Conservation (phyloP, 2,113 vertebrate genomes). For the Syngnathus typhle region DNA sequence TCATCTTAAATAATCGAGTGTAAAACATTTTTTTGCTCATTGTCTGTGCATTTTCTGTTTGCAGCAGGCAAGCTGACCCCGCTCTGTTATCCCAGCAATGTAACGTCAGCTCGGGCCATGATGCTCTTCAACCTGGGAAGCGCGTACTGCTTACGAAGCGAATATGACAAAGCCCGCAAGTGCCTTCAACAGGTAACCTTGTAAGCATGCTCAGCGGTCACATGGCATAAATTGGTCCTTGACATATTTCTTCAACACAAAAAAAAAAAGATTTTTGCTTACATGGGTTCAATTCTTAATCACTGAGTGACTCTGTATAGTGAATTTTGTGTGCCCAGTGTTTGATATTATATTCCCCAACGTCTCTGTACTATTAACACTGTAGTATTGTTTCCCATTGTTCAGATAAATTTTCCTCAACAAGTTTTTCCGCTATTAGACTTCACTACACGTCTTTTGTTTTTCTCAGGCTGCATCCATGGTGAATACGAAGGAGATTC, state of each 20-base stretch:
- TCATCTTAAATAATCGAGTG: background rate
- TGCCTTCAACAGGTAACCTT: constrained; percentile 91
- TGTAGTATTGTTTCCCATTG: background rate
- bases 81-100: constrained; percentile 90
- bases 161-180: constrained; percentile 96
- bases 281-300: background rate
- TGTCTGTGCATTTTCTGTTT: background rate
- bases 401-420: background rate
- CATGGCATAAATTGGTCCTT: background rate
- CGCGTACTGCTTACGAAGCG: constrained; percentile 92
- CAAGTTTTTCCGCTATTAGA: background rate
- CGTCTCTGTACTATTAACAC: background rate
- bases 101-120: constrained; percentile 89
- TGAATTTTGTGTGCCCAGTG: background rate
- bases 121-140: constrained; percentile 98
- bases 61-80: constrained; percentile 90
- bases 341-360: background rate
- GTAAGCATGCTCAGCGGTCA: background rate
- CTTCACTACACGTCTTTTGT: background rate
- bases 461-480: constrained; percentile 83
- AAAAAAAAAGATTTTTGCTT: background rate
- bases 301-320: too few species aligned
- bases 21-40: too few species aligned
- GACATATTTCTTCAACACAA: background rate
- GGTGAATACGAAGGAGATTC: constrained; percentile 93